Base-by-base conservation (phyloP, 2,797 vertebrate genomes). In the Tamandua tetradactyla region DNA sequence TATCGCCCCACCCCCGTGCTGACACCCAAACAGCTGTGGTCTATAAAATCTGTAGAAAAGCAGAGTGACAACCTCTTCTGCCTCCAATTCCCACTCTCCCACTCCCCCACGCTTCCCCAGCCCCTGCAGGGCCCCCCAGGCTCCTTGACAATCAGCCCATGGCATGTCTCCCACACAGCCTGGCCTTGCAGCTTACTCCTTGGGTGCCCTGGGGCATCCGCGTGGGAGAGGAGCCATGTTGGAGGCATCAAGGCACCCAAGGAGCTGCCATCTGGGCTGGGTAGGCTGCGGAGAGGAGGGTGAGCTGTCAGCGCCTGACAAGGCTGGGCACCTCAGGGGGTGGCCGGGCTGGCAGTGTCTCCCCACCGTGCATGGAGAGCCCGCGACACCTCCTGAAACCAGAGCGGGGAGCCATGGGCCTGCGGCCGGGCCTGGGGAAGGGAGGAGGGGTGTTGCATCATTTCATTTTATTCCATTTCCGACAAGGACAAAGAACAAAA, bases 401-500 rank as follows among this genome's bases (percentile, higher is more conserved):
- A 27, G 80, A 74, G 91, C 66, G 7, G 30, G 30, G 40, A 40
- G 66, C 25, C n/a, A 20, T 0, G 22, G 37, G 85, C 57, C 64
- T 3, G 35, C 93, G 68, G 44, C 72, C 30, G 0, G 37, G 66
- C n/a, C 59, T 0, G 4, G 2, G 18, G n/a, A n/a, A n/a, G 55
- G 80, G 47, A 2, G 68, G 80, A 30, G 14, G 72, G 82, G 87
- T 59, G 0, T 86, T 74, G 30, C 87, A 2, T 7, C 1, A 0
- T 2, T 2, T 68, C 49, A 20, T 74, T 72, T 57, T 13, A n/a
- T 68, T 71, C 52, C 82, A 12, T 76, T 74, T 71, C 71, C 23
- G 91, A 72, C 84, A 91, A 86, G 75, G 4, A 7, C 69, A 15
- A 20, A 0, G 87, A 91, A 96, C 97, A 94, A 94, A 96, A 94